Evolutionary conservation across 2,888 invertebrate genomes (phyloP).

Genomic region (Venustoraphidia nigricollis): DNA sequence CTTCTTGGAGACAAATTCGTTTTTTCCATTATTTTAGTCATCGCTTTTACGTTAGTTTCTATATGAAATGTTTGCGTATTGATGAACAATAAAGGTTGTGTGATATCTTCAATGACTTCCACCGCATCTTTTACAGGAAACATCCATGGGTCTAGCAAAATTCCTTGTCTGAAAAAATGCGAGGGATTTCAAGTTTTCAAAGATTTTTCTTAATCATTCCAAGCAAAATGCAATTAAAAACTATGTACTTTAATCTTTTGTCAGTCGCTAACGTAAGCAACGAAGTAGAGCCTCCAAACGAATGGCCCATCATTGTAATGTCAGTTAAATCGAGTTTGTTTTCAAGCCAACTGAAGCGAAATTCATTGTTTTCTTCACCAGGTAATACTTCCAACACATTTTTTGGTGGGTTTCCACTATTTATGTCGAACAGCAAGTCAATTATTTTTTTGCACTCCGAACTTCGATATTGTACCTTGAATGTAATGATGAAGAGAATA

Average conservation of each 20-base stretch:
- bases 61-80: slow-evolving; percentile 43
- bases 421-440: slow-evolving; percentile 31
- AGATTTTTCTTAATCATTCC: background rate
- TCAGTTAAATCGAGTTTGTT: slow-evolving; percentile 29
- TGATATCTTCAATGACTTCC: slow-evolving; percentile 24
- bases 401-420: slow-evolving; percentile 29
- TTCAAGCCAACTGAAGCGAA: slow-evolving; percentile 21
- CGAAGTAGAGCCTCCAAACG: slow-evolving; percentile 48
- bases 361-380: slow-evolving; percentile 9
- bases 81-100: slow-evolving; percentile 36
- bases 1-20: slow-evolving; percentile 16
- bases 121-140: slow-evolving; percentile 35
- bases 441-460: slow-evolving; percentile 33
- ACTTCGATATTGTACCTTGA: slow-evolving; percentile 31
- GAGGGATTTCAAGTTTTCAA: background rate
- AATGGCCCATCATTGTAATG: slow-evolving; percentile 41
- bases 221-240: background rate
- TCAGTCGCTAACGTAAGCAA: slow-evolving; percentile 36
- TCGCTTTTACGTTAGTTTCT: slow-evolving; percentile 30
- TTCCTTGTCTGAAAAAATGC: slow-evolving; percentile 25
- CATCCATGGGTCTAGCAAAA: slow-evolving; percentile 45
- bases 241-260: slow-evolving; percentile 32
- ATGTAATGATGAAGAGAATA: slow-evolving; percentile 2
- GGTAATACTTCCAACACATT: slow-evolving; percentile 29
- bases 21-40: slow-evolving; percentile 25